Percentiles rank a stretch among this genome's conserved stretches.
phyloP scores from a whole-genome alignment of 1,140 invertebrate species.

The Pogonomyrmex californicus region DNA sequence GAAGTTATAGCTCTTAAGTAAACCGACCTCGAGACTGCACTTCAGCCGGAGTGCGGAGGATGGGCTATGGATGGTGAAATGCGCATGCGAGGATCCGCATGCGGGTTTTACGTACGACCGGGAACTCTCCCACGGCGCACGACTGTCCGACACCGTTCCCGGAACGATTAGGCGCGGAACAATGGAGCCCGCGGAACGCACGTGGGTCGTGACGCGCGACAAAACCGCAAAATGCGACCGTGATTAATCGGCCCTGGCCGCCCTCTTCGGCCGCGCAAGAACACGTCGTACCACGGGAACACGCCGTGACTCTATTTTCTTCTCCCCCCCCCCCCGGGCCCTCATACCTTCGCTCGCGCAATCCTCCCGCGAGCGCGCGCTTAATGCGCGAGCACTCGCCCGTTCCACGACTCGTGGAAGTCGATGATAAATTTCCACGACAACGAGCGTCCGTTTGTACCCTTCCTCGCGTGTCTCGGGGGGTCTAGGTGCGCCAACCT shows the following conservation, averaged over 20 bases:
- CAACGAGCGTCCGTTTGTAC: conserved; percentile 45
- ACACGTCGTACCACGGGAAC: conserved; percentile 47
- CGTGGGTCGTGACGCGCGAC: conserved; percentile 76
- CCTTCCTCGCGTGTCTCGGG: neutral
- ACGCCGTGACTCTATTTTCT: conserved; percentile 51
- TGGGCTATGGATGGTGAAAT: conserved; percentile 6
- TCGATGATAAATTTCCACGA: conserved; percentile 62
- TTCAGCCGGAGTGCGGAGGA: neutral
- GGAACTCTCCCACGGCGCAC: conserved; percentile 70
- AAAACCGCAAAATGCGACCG: conserved; percentile 77
- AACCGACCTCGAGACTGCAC: neutral
- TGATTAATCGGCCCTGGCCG: conserved; percentile 73
- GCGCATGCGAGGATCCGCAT: conserved; percentile 1
- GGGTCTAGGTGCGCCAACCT: neutral
- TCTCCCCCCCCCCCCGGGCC: neutral
- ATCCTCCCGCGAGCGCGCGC: conserved; percentile 28
- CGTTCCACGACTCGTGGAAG: conserved; percentile 51
- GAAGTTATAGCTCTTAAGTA: neutral
- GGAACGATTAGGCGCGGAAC: conserved; percentile 75
- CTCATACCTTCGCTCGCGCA: conserved; percentile 7
- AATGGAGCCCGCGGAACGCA: conserved; percentile 75
- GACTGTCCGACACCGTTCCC: conserved; percentile 71
- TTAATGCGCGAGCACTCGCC: conserved; percentile 51
- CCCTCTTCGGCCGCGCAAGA: conserved; percentile 41
- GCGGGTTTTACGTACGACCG: conserved; percentile 46